Percentiles rank a stretch among this genome's conserved stretches.
These are phyloP conservation scores for Drosophila kepulauana DNA, from an alignment of 1,140 invertebrate species.

Conservation along the genomic window DNA sequence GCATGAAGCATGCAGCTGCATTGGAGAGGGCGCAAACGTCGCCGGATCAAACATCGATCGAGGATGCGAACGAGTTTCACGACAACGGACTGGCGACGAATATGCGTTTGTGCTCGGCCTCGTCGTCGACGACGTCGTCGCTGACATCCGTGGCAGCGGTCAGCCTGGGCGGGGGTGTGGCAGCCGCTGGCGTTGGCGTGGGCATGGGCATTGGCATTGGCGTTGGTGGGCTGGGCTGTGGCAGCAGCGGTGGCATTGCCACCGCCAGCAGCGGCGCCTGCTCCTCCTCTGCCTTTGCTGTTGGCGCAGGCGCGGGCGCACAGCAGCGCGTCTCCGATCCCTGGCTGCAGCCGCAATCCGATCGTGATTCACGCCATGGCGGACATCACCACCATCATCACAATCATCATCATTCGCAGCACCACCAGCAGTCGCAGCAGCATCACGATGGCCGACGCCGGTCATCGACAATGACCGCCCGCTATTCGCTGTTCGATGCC, in stretches of 20 bases:
- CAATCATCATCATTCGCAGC: slow-evolving; percentile 28
- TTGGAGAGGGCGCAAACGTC: slow-evolving; percentile 83
- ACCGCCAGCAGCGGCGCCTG: slow-evolving; percentile 67
- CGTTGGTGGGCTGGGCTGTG: slow-evolving; percentile 34
- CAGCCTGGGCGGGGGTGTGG: slow-evolving; percentile 75
- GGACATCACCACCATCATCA: neutral
- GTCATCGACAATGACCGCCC: slow-evolving; percentile 86
- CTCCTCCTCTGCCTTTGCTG: slow-evolving; percentile 80
- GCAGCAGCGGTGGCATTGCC: slow-evolving; percentile 57
- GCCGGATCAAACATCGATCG: slow-evolving; percentile 83
- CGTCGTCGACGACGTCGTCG: slow-evolving; percentile 87
- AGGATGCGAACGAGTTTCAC: slow-evolving; percentile 83
- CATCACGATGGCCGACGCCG: slow-evolving; percentile 76
- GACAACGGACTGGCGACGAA: slow-evolving; percentile 79
- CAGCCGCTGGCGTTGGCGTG: slow-evolving; percentile 59
- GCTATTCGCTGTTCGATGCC: slow-evolving; percentile 90
- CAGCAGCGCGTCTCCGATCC: slow-evolving; percentile 85
- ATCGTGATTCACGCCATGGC: slow-evolving; percentile 69
- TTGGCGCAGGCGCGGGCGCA: slow-evolving; percentile 81
- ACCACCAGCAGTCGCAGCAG: slow-evolving; percentile 29
- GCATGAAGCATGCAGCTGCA: slow-evolving; percentile 86
- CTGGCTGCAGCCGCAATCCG: slow-evolving; percentile 84
- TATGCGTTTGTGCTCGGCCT: slow-evolving; percentile 82
- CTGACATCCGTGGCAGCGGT: slow-evolving; percentile 86
- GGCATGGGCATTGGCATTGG: slow-evolving; percentile 66